Conservation (phyloP, 1,140 invertebrate genomes). For the Nasonia vitripennis region DNA sequence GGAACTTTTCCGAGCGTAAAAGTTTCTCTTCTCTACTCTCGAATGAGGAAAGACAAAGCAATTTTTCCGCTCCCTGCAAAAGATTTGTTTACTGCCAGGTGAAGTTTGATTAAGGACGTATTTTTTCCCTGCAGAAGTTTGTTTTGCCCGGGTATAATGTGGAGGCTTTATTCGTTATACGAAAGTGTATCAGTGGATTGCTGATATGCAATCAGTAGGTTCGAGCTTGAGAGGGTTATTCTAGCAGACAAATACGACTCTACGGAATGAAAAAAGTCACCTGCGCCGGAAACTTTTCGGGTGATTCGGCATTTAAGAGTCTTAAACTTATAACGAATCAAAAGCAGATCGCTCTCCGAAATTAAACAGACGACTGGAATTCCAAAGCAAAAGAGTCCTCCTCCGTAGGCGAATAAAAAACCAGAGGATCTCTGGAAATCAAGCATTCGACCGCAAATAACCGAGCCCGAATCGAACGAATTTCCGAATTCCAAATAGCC, state of each 20-base stretch:
- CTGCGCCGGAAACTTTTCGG: no score
- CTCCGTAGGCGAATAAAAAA: neutral
- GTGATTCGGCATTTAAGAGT: no score
- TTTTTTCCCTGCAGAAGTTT: neutral
- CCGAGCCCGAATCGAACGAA: neutral
- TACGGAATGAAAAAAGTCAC: no score
- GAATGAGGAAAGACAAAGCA: neutral
- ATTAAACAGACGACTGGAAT: neutral
- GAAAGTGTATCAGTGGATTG: no score
- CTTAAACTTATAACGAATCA: no score
- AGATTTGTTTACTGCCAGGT: neutral
- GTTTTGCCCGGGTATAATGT: no score
- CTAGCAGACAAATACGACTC: no score
- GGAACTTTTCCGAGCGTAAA: neutral
- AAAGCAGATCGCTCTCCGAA: neutral
- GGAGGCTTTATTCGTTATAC: no score
- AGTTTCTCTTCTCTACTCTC: neutral
- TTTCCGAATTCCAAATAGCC: neutral
- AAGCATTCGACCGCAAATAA: neutral
- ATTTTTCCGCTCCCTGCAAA: neutral
- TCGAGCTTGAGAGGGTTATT: no score
- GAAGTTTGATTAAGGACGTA: neutral
- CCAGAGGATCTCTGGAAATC: neutral
- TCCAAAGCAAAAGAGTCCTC: neutral
- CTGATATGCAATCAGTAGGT: no score